These are phyloP conservation scores for Nipponacmea schrenckii DNA, from an alignment of 2,888 invertebrate genomes.

Conservation along the genomic window DNA sequence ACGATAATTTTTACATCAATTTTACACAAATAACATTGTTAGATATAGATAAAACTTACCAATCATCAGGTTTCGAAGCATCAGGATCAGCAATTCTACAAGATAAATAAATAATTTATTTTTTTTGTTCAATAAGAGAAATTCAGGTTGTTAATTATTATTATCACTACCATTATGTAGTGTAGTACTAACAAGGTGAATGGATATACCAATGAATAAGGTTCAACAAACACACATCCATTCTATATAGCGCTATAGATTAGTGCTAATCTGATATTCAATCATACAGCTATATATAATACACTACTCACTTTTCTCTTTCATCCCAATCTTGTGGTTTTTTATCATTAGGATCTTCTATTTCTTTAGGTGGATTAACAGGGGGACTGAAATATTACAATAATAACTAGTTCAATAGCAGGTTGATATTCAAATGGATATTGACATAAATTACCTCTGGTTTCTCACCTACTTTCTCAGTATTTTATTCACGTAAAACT, in stretches of 20 bases:
- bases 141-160: no score
- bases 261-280: no score
- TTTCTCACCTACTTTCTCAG: neutral
- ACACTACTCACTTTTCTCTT: conserved; percentile 75
- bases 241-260: no score
- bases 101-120: conserved; percentile 11
- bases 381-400: conserved; percentile 74
- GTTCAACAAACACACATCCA: neutral
- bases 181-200: no score
- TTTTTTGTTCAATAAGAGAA: no score
- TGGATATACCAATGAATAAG: no score
- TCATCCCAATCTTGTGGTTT: conserved; percentile 97
- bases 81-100: conserved; percentile 82
- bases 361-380: conserved; percentile 93
- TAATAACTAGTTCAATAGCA: conserved; percentile 15
- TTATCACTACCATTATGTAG: no score
- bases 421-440: neutral
- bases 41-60: conserved; percentile 70
- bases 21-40: no score
- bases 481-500: neutral
- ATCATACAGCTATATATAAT: no score
- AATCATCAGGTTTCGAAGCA: conserved; percentile 92
- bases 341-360: conserved; percentile 86
- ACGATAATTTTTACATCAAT: no score
- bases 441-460: neutral